Percentiles rank a stretch among this genome's conserved stretches.
Conservation (phyloP, 2,888 invertebrate genomes). For the Rhaphigaster nebulosa region DNA sequence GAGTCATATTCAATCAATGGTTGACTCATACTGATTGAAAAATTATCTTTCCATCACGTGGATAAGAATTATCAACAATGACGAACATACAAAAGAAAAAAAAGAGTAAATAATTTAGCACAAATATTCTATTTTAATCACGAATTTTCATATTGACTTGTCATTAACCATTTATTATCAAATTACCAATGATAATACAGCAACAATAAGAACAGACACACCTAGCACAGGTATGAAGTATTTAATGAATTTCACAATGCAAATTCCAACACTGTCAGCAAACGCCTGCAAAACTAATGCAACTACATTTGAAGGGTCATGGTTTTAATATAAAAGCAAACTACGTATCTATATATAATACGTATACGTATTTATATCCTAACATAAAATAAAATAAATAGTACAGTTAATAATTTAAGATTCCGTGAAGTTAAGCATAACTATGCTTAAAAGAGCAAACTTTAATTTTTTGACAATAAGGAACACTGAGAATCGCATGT, state of each 20-base stretch:
- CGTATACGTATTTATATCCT: background rate
- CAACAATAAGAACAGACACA: constrained; percentile 8
- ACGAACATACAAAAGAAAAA: background rate
- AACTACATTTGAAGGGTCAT: background rate
- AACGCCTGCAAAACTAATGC: constrained; percentile 14
- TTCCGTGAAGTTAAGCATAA: background rate
- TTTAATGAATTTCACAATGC: constrained; percentile 6
- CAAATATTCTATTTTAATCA: background rate
- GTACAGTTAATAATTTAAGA: background rate
- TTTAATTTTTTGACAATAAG: background rate
- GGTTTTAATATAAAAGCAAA: background rate
- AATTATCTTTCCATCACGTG: background rate
- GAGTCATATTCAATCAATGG: constrained; percentile 49
- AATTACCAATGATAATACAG: background rate
- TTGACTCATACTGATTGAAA: constrained; percentile 38
- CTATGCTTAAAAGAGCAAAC: background rate
- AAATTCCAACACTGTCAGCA: constrained; percentile 17
- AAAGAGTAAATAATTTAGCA: background rate
- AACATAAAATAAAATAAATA: background rate
- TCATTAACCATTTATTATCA: background rate
- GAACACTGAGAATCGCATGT: background rate
- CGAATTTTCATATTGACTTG: background rate
- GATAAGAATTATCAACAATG: background rate
- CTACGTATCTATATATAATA: background rate
- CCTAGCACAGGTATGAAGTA: constrained; percentile 7